These are phyloP conservation scores for Leguminivora glycinivorella DNA, from an alignment of 1,140 invertebrate genomes.

Conservation along the genomic window DNA sequence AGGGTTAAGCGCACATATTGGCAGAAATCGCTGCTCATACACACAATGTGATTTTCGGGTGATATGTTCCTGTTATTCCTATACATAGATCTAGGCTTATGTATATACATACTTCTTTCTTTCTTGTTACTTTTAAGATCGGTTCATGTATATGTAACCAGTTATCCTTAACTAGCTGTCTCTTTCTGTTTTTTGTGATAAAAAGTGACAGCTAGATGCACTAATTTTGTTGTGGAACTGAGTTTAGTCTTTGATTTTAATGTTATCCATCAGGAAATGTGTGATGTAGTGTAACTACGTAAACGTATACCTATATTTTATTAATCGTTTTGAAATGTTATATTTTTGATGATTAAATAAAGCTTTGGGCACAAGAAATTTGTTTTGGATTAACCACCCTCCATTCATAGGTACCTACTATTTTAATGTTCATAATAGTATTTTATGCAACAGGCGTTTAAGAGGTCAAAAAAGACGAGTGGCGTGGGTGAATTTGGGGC, in stretches of 20 bases:
- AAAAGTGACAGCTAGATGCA: not conserved
- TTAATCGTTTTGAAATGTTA: conserved; percentile 32
- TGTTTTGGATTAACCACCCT: conserved; percentile 14
- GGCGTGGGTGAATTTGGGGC: no score
- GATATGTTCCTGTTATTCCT: not conserved
- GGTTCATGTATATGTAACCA: conserved; percentile 5
- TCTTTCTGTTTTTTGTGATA: not conserved
- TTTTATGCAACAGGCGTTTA: no score
- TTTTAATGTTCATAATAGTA: no score
- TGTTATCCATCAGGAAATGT: not conserved
- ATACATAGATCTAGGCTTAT: conserved; percentile 2
- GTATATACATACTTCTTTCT: conserved; percentile 17
- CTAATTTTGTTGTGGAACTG: not conserved
- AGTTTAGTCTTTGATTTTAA: not conserved
- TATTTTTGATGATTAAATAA: conserved; percentile 33
- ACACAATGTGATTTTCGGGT: conserved; percentile 22
- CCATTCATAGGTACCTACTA: no score
- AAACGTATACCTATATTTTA: conserved; percentile 8
- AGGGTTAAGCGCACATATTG: not conserved
- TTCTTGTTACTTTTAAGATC: conserved; percentile 15
- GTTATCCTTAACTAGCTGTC: not conserved
- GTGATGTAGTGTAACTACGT: conserved; percentile 18
- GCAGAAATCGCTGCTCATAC: not conserved
- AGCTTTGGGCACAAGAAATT: conserved; percentile 2
- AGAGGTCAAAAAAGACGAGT: no score